These are phyloP conservation scores for Cephus cinctus DNA, from an alignment of 1,140 invertebrate species.

Conservation along the genomic window DNA sequence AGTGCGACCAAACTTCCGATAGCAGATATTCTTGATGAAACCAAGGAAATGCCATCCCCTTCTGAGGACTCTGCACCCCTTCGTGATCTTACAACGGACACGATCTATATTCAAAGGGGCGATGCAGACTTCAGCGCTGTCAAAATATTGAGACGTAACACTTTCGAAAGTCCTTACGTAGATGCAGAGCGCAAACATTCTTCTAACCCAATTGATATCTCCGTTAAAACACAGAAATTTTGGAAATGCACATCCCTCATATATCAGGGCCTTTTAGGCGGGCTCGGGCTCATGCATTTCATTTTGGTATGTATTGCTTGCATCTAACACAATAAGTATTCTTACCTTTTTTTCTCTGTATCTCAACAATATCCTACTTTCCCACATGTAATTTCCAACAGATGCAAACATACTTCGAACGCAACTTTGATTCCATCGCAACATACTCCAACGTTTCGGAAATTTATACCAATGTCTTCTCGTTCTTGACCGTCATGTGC, in stretches of 20 bases:
- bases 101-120: constrained; percentile 48
- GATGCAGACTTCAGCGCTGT: constrained; percentile 48
- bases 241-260: constrained; percentile 41
- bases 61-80: constrained; percentile 40
- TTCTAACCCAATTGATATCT: too few relatives aligned
- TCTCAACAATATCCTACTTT: too few relatives aligned
- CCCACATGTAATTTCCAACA: constrained; percentile 19
- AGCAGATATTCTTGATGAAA: constrained; percentile 42
- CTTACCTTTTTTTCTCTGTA: too few relatives aligned
- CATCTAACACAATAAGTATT: not conserved
- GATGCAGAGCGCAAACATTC: too few relatives aligned
- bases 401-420: constrained; percentile 37
- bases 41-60: constrained; percentile 37
- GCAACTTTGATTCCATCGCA: constrained; percentile 23
- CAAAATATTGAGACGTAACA: constrained; percentile 37
- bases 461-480: constrained; percentile 43
- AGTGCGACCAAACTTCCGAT: constrained; percentile 43
- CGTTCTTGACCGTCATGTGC: constrained; percentile 38
- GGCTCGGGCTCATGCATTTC: constrained; percentile 49
- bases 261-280: constrained; percentile 49
- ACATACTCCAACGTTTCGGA: constrained; percentile 38
- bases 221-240: constrained; percentile 39
- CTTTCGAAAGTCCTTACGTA: too few relatives aligned
- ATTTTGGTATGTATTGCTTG: constrained; percentile 34
- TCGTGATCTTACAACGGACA: constrained; percentile 43